These are phyloP conservation scores for Iselma pallidipennis DNA, from an alignment of 2,888 invertebrate species.

Conservation along the genomic window DNA sequence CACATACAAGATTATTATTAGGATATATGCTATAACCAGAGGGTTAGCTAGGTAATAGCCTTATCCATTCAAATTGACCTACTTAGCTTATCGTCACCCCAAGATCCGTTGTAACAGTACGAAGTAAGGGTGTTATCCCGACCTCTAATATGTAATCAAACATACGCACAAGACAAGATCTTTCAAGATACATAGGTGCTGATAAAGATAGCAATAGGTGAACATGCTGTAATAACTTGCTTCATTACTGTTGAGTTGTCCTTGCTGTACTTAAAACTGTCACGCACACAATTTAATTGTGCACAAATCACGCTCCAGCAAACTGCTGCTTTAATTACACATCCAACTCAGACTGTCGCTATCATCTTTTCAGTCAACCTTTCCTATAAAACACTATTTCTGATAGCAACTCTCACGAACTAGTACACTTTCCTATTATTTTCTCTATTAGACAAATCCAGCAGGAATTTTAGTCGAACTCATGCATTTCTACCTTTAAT, in stretches of 20 bases:
- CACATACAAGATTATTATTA: constrained; percentile 20
- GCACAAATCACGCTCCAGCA: constrained; percentile 4
- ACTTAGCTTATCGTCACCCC: constrained; percentile 42
- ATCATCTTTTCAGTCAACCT: not conserved
- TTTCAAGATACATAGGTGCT: not conserved
- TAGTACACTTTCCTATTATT: not conserved
- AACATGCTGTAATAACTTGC: constrained; percentile 2
- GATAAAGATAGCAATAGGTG: not conserved
- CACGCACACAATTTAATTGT: constrained; percentile 20
- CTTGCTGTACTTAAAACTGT: constrained; percentile 8
- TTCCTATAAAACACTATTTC: too few species aligned
- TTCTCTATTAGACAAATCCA: not conserved
- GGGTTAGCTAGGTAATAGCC: constrained; percentile 16
- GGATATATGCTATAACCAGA: constrained; percentile 9
- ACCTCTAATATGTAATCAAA: constrained; percentile 33
- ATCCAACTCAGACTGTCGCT: not conserved
- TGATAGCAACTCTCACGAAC: too few species aligned
- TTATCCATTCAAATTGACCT: constrained; percentile 40
- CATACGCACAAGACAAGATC: constrained; percentile 8
- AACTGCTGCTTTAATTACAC: not conserved
- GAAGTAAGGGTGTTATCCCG: constrained; percentile 27
- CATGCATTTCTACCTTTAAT: not conserved
- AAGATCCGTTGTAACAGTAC: constrained; percentile 37
- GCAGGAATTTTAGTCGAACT: not conserved
- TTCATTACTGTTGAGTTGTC: constrained; percentile 6